Conservation (phyloP, 2,888 invertebrate species). For the Cosmia trapezina region DNA sequence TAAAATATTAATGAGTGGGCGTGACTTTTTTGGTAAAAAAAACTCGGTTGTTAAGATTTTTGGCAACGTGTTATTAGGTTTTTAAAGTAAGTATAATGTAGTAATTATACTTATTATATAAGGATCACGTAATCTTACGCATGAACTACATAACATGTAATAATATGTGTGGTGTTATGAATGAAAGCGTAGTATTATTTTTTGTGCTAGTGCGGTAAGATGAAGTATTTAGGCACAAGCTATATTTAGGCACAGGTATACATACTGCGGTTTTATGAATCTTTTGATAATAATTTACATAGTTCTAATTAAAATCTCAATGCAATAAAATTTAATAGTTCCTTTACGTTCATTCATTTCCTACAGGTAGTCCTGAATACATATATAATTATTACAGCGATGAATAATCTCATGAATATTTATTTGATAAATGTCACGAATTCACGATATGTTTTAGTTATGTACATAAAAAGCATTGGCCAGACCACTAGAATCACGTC, state of each 20-base stretch:
- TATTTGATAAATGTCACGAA: slow-evolving; percentile 23
- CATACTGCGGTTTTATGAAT: neutral
- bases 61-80: slow-evolving; percentile 42
- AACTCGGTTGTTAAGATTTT: slow-evolving; percentile 30
- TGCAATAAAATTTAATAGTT: slow-evolving; percentile 8
- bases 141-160: slow-evolving; percentile 27
- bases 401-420: slow-evolving; percentile 39
- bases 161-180: slow-evolving; percentile 16
- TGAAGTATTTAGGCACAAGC: neutral
- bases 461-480: slow-evolving; percentile 72
- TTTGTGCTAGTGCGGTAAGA: neutral
- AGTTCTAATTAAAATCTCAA: slow-evolving; percentile 10
- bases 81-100: slow-evolving; percentile 31
- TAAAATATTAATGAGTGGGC: slow-evolving; percentile 43
- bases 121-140: slow-evolving; percentile 25
- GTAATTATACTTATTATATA: slow-evolving; percentile 28
- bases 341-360: slow-evolving; percentile 34
- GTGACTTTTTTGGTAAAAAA: slow-evolving; percentile 37
- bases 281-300: neutral
- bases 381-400: slow-evolving; percentile 18
- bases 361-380: slow-evolving; percentile 20
- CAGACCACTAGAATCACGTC: slow-evolving; percentile 70
- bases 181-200: slow-evolving; percentile 20
- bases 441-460: slow-evolving; percentile 61
- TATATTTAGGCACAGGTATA: neutral